Evolutionary conservation across 2,113 vertebrate genomes (phyloP).

Genomic region (Phasianus colchicus): DNA sequence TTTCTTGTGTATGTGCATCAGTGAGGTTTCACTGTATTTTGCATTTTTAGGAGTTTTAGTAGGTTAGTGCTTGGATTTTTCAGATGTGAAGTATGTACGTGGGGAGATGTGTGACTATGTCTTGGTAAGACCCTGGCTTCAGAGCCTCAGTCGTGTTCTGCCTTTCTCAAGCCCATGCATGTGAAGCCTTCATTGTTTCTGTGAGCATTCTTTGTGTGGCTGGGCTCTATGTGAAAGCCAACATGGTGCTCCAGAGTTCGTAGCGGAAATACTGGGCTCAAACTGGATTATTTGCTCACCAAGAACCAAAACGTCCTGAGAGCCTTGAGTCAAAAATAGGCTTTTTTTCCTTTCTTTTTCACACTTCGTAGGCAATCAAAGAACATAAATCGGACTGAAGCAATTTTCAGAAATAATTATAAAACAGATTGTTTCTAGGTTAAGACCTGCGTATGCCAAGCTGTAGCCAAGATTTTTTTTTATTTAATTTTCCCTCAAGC

Average conservation of each 20-base stretch:
- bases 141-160: background rate
- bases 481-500: background rate
- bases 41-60: background rate
- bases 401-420: slow-evolving; percentile 72
- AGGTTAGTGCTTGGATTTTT: background rate
- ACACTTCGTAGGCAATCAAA: slow-evolving; percentile 61
- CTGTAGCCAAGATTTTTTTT: slow-evolving; percentile 56
- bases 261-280: slow-evolving; percentile 26
- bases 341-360: slow-evolving; percentile 59
- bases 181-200: background rate
- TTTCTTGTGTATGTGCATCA: background rate
- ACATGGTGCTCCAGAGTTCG: slow-evolving; percentile 10
- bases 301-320: slow-evolving; percentile 61
- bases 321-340: slow-evolving; percentile 61
- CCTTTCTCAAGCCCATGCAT: background rate
- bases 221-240: background rate
- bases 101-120: rapidly evolving
- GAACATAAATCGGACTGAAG: slow-evolving; percentile 70
- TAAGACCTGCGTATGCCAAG: slow-evolving; percentile 68
- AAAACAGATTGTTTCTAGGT: slow-evolving; percentile 71
- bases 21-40: background rate
- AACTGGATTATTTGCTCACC: slow-evolving; percentile 50
- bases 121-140: background rate
- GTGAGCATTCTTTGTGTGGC: background rate
- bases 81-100: rapidly evolving